Conservation (phyloP, 2,888 invertebrate species). For the Dasypolia templi region DNA sequence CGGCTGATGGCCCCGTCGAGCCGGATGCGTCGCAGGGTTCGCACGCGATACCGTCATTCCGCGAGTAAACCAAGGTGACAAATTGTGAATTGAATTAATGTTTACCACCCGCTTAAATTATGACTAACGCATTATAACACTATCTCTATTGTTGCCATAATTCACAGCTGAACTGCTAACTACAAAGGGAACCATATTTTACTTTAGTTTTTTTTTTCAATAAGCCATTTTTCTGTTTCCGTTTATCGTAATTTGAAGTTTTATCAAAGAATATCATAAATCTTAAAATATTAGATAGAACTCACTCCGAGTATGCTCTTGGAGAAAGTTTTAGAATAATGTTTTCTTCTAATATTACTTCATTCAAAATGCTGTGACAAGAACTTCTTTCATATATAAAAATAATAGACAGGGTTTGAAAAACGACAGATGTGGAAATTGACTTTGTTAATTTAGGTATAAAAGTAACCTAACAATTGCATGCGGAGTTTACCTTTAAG, state of each 20-base stretch:
- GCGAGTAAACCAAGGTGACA: slow-evolving; percentile 85
- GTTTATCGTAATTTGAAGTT: slow-evolving; percentile 54
- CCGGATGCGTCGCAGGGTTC: slow-evolving; percentile 70
- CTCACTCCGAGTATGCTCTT: slow-evolving; percentile 10
- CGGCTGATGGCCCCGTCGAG: slow-evolving; percentile 77
- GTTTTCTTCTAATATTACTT: background rate
- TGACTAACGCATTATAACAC: slow-evolving; percentile 75
- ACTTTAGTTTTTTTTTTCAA: slow-evolving; percentile 55
- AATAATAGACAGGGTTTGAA: background rate
- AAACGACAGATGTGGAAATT: background rate
- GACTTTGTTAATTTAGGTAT: background rate
- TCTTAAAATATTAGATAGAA: slow-evolving; percentile 28
- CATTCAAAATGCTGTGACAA: background rate
- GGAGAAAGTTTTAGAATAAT: slow-evolving; percentile 20
- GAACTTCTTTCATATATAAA: background rate
- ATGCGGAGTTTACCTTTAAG: too few species aligned
- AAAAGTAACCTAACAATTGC: too few species aligned
- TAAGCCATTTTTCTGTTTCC: slow-evolving; percentile 60
- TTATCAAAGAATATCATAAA: slow-evolving; percentile 48
- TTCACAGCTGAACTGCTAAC: slow-evolving; percentile 51
- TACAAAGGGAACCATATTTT: slow-evolving; percentile 53
- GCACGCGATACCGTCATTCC: slow-evolving; percentile 87
- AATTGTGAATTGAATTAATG: slow-evolving; percentile 88
- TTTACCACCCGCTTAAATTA: slow-evolving; percentile 81
- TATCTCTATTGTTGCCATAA: slow-evolving; percentile 61